Base-by-base conservation (phyloP, 2,888 invertebrate genomes). In the Diarsia rubi region DNA sequence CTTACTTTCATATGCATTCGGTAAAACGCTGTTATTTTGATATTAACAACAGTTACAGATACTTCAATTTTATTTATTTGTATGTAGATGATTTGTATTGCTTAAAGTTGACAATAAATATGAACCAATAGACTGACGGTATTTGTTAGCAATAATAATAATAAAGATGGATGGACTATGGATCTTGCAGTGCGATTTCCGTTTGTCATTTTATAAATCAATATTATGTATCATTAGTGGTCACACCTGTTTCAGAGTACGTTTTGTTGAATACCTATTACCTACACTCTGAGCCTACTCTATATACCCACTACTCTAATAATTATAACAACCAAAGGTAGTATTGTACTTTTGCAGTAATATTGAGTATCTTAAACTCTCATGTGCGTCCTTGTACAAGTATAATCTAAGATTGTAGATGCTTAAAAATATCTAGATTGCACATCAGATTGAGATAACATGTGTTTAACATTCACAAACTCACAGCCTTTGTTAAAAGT, bases 401-500 rank as follows among this genome's bases (percentile, higher is more conserved):
- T 19, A 42, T 27, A 45, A 45, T 45, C n/a, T 67, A 42, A 8
- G 27, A 44, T 52, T 63, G 8, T 12, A 31, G 42, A 27, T 14
- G n/a, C 42, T 24, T 27, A 44, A 49, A 67, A n/a, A 27, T 37
- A 62, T n/a, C 12, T 42, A 2, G 11, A 54, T 76, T 78, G 70
- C 75, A 79, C 42, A 69, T n/a, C n/a, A 71, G 21, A 47, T 79
- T 57, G 31, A 72, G 63, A 64, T 63, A 44, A 49, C 8, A 3
- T 24, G 12, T 27, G 45, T 59, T 6, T 45, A 14, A 45, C n/a
- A 37, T 59, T 24, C 37, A 72, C 45, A 70, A 42, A 79, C 21
- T 79, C 73, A 79, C 76, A 77, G 76, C 73, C 57, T 57, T 49
- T 49, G 24, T 57, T 73, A 63, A 63, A 72, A 47, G 24, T 76